Percentiles rank a stretch among this genome's conserved stretches.
Evolutionary conservation across 1,140 invertebrate genomes (phyloP).

Genomic region (Pachypsylla venusta): DNA sequence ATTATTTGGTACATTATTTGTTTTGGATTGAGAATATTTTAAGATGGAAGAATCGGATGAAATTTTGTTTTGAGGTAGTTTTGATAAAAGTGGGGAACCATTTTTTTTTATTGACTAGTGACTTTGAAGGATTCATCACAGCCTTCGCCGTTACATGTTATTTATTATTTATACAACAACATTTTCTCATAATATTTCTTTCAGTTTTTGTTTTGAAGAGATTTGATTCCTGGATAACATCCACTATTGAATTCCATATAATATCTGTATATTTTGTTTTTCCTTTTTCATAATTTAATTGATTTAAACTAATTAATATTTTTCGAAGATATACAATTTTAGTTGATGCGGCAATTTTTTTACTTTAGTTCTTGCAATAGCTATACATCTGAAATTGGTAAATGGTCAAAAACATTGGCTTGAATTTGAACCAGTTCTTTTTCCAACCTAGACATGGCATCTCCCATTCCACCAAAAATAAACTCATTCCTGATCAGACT

Average conservation of each 20-base stretch:
- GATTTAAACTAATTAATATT: conserved; percentile 28
- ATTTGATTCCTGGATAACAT: neutral
- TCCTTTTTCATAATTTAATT: neutral
- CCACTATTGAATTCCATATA: neutral
- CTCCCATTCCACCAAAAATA: conserved; percentile 30
- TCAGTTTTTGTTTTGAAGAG: neutral
- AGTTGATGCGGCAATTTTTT: conserved; percentile 36
- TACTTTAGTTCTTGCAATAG: conserved; percentile 32
- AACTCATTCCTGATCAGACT: conserved; percentile 6
- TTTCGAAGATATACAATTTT: conserved; percentile 31
- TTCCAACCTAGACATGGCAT: conserved; percentile 29
- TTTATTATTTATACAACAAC: no score
- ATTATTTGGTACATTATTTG: no score
- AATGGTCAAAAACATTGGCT: conserved; percentile 29
- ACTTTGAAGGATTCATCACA: no score
- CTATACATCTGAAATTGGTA: conserved; percentile 29
- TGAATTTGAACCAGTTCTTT: conserved; percentile 27
- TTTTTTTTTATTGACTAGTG: no score
- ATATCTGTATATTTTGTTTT: conserved; percentile 1
- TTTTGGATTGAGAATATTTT: no score
- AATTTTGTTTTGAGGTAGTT: no score
- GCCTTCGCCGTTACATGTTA: no score
- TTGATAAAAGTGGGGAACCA: no score
- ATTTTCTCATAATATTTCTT: neutral
- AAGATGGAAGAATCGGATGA: no score